Conservation (phyloP, 2,113 vertebrate genomes). For the Alligator mississippiensis region DNA sequence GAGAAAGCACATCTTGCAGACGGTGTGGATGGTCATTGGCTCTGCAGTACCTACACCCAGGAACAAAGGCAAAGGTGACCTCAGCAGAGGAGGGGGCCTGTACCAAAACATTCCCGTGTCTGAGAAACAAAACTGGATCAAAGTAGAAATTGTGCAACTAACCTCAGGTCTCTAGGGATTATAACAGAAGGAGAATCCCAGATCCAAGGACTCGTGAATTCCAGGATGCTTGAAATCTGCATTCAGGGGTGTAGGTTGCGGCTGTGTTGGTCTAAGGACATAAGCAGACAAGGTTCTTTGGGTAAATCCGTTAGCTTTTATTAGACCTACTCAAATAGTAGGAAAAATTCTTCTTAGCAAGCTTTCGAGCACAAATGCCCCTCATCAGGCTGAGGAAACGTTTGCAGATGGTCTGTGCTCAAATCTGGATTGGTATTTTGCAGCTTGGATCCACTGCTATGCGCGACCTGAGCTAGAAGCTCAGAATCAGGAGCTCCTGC, state of each 20-base stretch:
- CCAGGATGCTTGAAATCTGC: accelerated
- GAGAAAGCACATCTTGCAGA: neutral
- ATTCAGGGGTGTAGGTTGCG: accelerated
- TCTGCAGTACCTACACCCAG: neutral
- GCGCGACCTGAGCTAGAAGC: neutral
- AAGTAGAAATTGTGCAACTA: neutral
- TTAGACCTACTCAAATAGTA: too few relatives aligned
- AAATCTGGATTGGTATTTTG: neutral
- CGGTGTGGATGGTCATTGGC: neutral
- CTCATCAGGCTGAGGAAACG: too few relatives aligned
- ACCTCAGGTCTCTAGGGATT: neutral
- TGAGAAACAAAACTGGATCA: neutral
- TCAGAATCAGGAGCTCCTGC: neutral
- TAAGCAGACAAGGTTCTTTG: too few relatives aligned
- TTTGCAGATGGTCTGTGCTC: too few relatives aligned
- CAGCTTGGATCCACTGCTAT: neutral
- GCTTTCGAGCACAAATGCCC: too few relatives aligned
- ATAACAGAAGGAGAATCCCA: neutral
- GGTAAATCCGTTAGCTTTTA: too few relatives aligned
- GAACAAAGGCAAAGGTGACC: neutral
- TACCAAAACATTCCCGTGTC: neutral
- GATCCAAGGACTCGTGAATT: neutral
- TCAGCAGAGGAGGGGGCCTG: neutral
- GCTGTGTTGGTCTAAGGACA: neutral
- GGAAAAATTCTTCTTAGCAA: too few relatives aligned